Base-by-base conservation (phyloP, 2,113 vertebrate species). In the Pampusana beccarii region DNA sequence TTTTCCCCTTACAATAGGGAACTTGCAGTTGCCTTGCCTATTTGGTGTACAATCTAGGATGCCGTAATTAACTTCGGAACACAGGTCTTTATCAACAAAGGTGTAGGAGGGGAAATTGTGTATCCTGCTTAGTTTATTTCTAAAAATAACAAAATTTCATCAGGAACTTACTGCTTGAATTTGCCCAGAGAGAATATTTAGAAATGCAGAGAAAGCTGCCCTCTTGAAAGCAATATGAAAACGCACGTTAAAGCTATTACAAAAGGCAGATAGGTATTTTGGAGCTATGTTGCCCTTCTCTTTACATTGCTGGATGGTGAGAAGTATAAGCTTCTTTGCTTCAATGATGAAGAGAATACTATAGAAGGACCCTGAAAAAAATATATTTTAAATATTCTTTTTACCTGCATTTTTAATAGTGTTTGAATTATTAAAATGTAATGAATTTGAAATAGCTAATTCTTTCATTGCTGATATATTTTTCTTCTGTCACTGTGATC, bases 41-140 rank as follows among this genome's bases (percentile, higher is more conserved):
- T 74, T 93, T 95, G 72, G 78, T 72, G 54, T 50, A 44, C 80
- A 74, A 60, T 69, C 96, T 61, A 62, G 72, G 92, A 93, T 86
- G 78, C 83, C 90, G 89, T 94, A 97, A 98, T 98, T 97, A 98
- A 86, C 92, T 96, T 96, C 61, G 61, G 72, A 97, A 91, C 78
- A 61, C 64, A 44, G 26, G 42, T 96, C 91, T 96, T 98, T 97
- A 91, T 69, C 96, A 95, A 86, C 95, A 92, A 96, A 96, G 34
- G 54, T 62, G 94, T 92, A 79, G 95, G 95, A 97, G 89, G 92
- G 75, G 57, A 96, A 95, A 95, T 80, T 21, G 93, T 94, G 72
- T 72, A 92, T 80, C 93, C 77, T 90, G 86, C 82, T 90, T 95
- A 33, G 14, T 96, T 94, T 71, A 80, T n/a, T 88, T 92, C 96